phyloP scores from a whole-genome alignment of 2,113 vertebrate species.

The Caranx melampygus region DNA sequence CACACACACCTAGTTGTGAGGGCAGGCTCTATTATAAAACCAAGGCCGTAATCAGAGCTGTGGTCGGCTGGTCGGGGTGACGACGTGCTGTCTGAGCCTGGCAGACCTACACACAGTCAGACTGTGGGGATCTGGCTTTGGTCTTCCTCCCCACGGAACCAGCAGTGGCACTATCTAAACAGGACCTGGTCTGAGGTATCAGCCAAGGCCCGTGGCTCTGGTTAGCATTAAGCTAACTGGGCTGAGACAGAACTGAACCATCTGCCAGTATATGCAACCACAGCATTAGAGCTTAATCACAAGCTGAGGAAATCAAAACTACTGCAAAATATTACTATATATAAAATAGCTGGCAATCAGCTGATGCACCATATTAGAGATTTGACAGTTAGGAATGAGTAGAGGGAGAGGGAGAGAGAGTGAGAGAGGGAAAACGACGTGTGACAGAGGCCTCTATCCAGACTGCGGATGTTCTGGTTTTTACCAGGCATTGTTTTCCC shows the following conservation, averaged over 20 bases:
- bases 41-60: constrained; percentile 55
- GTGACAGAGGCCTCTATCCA: background rate
- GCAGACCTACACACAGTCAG: constrained; percentile 46
- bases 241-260: constrained; percentile 27
- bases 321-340: background rate
- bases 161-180: constrained; percentile 41
- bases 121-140: constrained; percentile 45
- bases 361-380: background rate
- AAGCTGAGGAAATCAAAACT: background rate
- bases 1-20: background rate
- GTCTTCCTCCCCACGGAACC: constrained; percentile 42
- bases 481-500: background rate
- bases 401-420: background rate
- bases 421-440: background rate
- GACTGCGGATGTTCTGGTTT: background rate
- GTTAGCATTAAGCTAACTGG: constrained; percentile 43
- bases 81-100: constrained; percentile 43
- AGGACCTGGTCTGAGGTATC: constrained; percentile 55
- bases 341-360: background rate
- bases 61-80: constrained; percentile 39
- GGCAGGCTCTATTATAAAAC: background rate
- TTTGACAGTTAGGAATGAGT: background rate
- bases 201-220: constrained; percentile 49
- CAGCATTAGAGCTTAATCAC: constrained; percentile 3
- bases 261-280: constrained; percentile 9